Evolutionary conservation across 1,140 invertebrate species (phyloP), one percentile per base, ranked within the genome.

Genomic region (Drosophila guanche): DNA sequence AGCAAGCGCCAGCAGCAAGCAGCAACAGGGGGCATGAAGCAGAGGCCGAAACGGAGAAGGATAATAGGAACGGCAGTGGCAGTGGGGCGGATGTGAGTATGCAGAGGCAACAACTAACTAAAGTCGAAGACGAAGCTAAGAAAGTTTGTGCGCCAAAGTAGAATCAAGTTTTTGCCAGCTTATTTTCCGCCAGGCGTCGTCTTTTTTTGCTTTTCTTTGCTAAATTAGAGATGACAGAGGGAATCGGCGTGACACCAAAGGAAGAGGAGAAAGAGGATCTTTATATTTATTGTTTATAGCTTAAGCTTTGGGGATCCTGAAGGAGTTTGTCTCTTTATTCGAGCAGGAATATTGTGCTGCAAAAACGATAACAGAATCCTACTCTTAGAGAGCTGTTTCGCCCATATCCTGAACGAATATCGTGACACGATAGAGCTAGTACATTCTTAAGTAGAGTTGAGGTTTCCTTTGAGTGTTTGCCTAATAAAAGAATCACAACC

Each of bases 101-200:
- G 41, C n/a, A 46, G 50, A 47, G 58, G 56, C 59, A 59, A 74
- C 54, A 53, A 58, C 53, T 77, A 53, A 45, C 56, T 65, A 54
- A 62, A 67, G 66, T 69, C 74, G 67, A 79, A 62, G 73, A 40
- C 73, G 68, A 42, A 85, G 81, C 77, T 81, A 88, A 73, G 74
- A 86, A 80, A 77, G 77, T 77, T 86, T 86, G 33, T 74, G 55
- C 50, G 37, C 73, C 79, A 80, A 85, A 85, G 81, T 79, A 75
- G 71, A 75, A 75, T 65, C 81, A 85, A 80, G 76, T 86, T 85
- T 73, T 68, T 68, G 66, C 66, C 79, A 86, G 81, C 83, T 86
- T 86, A 86, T 86, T 86, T 86, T 86, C 83, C 72, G 77, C 66
- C 63, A 75, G 57, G 33, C 33, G 33, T 37, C 33, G 33, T 4